Evolutionary conservation across 2,797 vertebrate species (phyloP).

Genomic region (Buceros bicornis): DNA sequence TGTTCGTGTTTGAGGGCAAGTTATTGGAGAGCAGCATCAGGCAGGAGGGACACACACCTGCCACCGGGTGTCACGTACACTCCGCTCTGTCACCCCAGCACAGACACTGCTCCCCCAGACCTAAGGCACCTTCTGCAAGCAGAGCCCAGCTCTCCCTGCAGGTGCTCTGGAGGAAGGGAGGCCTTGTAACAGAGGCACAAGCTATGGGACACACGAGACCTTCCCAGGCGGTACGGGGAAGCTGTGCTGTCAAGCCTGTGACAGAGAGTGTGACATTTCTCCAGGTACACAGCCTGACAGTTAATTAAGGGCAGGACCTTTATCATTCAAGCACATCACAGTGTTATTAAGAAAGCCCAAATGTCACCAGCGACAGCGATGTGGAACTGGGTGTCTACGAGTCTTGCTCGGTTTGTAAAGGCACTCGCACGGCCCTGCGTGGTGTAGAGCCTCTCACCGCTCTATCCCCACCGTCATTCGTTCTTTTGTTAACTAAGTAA

Average conservation of each 20-base stretch:
- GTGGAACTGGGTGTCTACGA: neutral
- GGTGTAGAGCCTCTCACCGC: rapidly evolving
- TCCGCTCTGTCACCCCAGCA: rapidly evolving
- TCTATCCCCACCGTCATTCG: rapidly evolving
- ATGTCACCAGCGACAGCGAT: neutral
- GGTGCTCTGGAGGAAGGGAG: neutral
- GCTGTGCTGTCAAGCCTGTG: neutral
- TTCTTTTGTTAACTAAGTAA: neutral
- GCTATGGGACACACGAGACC: neutral
- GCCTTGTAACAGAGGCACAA: neutral
- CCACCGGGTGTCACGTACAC: neutral
- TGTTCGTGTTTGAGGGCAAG: neutral
- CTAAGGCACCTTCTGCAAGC: rapidly evolving
- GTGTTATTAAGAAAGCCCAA: neutral
- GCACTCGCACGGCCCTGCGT: rapidly evolving
- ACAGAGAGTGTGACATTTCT: neutral
- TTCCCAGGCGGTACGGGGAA: neutral
- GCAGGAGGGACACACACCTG: rapidly evolving
- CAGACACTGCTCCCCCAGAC: neutral
- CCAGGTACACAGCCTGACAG: neutral
- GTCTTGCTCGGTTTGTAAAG: neutral
- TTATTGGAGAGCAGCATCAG: neutral
- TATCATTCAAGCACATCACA: neutral
- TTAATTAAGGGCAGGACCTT: conserved; percentile 19
- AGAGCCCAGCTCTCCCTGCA: neutral